Conservation (phyloP, 2,888 invertebrate genomes). For the Stenoptilia bipunctidactyla region DNA sequence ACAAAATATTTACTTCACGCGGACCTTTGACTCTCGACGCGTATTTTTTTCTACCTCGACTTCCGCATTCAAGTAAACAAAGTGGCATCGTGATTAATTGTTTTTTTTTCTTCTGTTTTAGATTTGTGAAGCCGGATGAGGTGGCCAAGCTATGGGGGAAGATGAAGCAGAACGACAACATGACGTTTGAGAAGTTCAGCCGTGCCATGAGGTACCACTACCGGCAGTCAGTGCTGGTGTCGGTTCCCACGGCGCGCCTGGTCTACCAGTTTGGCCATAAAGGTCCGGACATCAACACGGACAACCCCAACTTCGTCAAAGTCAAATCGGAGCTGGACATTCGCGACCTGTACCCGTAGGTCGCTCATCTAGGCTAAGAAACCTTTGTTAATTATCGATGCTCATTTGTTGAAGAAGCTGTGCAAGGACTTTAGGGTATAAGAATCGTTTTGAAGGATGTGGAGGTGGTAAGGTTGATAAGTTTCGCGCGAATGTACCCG, state of each 20-base stretch:
- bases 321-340: conserved; percentile 46
- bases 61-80: too few species aligned
- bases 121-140: conserved; percentile 88
- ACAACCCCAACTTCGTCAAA: conserved; percentile 68
- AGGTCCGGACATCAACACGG: conserved; percentile 82
- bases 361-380: conserved; percentile 16
- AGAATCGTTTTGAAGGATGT: too few species aligned
- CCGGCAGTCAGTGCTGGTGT: conserved; percentile 79
- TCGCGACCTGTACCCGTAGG: conserved; percentile 28
- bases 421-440: not conserved
- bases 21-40: too few species aligned
- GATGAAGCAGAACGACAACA: conserved; percentile 86
- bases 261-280: conserved; percentile 88
- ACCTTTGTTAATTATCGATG: conserved; percentile 18
- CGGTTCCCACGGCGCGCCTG: conserved; percentile 80
- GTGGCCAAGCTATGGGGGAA: conserved; percentile 91
- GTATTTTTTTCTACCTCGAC: too few species aligned
- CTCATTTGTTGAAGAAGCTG: conserved; percentile 10
- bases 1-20: too few species aligned
- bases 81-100: not conserved
- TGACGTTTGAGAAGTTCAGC: conserved; percentile 95
- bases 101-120: conserved; percentile 29
- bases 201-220: conserved; percentile 92
- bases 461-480: too few species aligned
- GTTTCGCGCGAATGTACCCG: too few species aligned